These are phyloP conservation scores for Cheilosia pagana DNA, from an alignment of 2,888 invertebrate species.

Conservation along the genomic window DNA sequence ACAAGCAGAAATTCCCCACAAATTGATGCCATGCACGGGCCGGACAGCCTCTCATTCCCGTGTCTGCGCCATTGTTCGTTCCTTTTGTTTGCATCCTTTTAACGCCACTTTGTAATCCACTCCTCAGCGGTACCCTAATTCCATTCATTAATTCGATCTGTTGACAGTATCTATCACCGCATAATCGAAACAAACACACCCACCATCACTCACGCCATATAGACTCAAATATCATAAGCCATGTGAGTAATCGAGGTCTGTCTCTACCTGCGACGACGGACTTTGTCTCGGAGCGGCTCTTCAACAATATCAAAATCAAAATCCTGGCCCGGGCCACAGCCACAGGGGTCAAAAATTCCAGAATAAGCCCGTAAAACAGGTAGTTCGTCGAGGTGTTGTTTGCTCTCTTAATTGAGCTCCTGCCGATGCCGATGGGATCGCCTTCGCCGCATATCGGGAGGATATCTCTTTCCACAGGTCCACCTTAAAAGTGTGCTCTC, in stretches of 20 bases:
- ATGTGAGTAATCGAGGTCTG: conserved; percentile 63
- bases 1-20: conserved; percentile 8
- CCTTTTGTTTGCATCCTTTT: conserved; percentile 69
- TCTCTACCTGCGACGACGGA: conserved; percentile 4
- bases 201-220: conserved; percentile 61
- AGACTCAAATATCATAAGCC: conserved; percentile 56
- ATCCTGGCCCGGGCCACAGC: conserved; percentile 30
- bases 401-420: conserved; percentile 75
- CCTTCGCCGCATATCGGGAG: conserved; percentile 29
- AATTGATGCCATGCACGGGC: background rate
- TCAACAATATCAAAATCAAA: conserved; percentile 11
- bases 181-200: conserved; percentile 75
- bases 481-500: conserved; percentile 15
- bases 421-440: conserved; percentile 41
- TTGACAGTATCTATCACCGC: conserved; percentile 75
- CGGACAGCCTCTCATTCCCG: background rate
- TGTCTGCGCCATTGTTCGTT: conserved; percentile 48
- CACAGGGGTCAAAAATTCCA: conserved; percentile 49
- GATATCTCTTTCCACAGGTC: conserved; percentile 23
- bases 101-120: conserved; percentile 71
- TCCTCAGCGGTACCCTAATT: conserved; percentile 49
- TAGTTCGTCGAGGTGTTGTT: conserved; percentile 72
- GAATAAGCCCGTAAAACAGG: conserved; percentile 73
- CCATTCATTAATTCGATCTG: conserved; percentile 74
- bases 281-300: conserved; percentile 31